Evolutionary conservation across 2,113 vertebrate species (phyloP).

Genomic region (Arenaria interpres): DNA sequence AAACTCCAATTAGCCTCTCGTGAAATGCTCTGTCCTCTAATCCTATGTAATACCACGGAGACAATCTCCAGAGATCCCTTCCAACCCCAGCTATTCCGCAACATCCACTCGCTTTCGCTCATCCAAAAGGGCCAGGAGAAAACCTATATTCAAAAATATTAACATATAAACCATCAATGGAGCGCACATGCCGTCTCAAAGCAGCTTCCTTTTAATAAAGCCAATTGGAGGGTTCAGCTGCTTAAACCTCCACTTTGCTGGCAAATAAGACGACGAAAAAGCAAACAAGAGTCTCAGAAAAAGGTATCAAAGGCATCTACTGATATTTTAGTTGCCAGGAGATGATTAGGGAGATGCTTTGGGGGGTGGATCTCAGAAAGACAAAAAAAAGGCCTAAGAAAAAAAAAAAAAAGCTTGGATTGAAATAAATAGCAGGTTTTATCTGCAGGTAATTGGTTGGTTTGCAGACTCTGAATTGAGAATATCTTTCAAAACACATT

Average conservation of each 20-base stretch:
- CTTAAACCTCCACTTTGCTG: background rate
- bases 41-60: fast-evolving
- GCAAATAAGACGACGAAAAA: background rate
- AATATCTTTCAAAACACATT: background rate
- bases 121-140: background rate
- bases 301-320: background rate
- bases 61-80: background rate
- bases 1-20: background rate
- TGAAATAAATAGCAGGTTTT: background rate
- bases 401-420: fast-evolving
- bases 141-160: background rate
- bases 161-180: background rate
- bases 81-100: background rate
- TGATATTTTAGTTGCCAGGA: background rate
- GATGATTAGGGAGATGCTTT: background rate
- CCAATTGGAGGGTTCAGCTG: background rate
- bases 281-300: background rate
- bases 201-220: background rate
- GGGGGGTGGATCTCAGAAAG: fast-evolving
- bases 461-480: background rate
- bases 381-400: background rate
- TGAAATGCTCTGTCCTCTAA: background rate
- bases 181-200: fast-evolving
- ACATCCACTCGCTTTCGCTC: background rate
- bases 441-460: fast-evolving